A percentile compares a stretch with the other conserved stretches of the same genome.
Conservation (phyloP, 2,888 invertebrate species). For the Dyspetes luteomarginatus region DNA sequence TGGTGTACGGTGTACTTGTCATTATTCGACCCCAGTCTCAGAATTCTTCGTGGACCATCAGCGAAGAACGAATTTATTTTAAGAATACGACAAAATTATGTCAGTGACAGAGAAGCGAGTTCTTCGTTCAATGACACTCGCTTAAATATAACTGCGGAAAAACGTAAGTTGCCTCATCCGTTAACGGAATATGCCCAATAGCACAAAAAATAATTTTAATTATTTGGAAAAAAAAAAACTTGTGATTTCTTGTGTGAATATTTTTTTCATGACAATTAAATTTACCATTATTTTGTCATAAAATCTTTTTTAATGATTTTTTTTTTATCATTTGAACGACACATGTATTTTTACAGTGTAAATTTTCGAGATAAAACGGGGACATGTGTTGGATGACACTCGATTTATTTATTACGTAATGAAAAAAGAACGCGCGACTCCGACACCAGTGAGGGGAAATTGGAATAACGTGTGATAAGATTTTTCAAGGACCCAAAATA, state of each 20-base stretch:
- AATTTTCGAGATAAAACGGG: background rate
- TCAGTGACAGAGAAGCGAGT: constrained; percentile 68
- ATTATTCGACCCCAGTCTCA: too few relatives aligned
- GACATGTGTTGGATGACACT: background rate
- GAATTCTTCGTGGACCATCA: constrained; percentile 15
- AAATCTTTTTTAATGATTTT: too few relatives aligned
- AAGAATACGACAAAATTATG: constrained; percentile 71
- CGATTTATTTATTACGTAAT: background rate
- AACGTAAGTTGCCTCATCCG: constrained; percentile 34
- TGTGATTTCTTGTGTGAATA: too few relatives aligned
- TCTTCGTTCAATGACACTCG: constrained; percentile 72
- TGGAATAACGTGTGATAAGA: background rate
- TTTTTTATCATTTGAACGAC: too few relatives aligned
- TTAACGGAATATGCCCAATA: too few relatives aligned
- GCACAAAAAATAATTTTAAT: background rate
- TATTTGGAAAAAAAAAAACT: background rate
- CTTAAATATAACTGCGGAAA: constrained; percentile 74
- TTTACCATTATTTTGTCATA: too few relatives aligned
- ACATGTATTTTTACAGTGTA: background rate
- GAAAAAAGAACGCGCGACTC: background rate
- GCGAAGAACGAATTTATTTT: constrained; percentile 43
- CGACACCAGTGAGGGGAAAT: background rate
- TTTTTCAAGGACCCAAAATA: too few relatives aligned
- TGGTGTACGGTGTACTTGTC: too few relatives aligned
- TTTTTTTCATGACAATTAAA: too few relatives aligned